Evolutionary conservation across 2,797 vertebrate genomes (phyloP).

Genomic region (Peromyscus attwateri): DNA sequence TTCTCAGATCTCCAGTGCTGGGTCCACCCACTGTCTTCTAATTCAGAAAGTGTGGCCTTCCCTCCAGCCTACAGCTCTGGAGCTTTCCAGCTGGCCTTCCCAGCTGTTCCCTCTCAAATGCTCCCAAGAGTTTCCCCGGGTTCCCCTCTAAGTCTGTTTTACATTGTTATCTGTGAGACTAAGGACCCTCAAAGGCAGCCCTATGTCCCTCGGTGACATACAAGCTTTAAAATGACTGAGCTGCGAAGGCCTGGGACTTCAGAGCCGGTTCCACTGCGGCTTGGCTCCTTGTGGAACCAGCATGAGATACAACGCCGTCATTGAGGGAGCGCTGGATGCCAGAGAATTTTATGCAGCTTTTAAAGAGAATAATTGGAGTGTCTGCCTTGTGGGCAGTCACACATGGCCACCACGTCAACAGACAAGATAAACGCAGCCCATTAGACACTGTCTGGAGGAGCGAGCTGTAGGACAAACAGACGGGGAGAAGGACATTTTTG

Average conservation of each 20-base stretch:
- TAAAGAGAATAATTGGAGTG: slow-evolving; percentile 14
- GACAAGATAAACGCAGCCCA: neutral
- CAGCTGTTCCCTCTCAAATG: neutral
- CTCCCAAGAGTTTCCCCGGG: neutral
- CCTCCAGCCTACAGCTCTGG: neutral
- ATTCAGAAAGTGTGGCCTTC: neutral
- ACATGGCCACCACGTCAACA: neutral
- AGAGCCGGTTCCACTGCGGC: neutral
- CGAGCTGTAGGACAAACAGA: neutral
- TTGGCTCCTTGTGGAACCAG: neutral
- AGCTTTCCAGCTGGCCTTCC: no score
- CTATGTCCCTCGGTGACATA: neutral
- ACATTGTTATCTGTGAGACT: neutral
- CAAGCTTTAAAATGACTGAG: neutral
- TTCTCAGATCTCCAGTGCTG: neutral
- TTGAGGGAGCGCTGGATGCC: neutral
- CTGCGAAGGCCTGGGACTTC: neutral
- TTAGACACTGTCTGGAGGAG: neutral
- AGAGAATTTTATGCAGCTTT: neutral
- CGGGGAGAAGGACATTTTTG: neutral
- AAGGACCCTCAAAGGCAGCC: neutral
- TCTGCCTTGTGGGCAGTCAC: neutral
- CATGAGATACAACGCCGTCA: rapidly evolving
- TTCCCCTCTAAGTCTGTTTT: neutral
- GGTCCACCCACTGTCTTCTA: neutral